A percentile compares a stretch with the other conserved stretches of the same genome.
phyloP scores from a whole-genome alignment of 2,113 vertebrate species.

The Antidorcas marsupialis region DNA sequence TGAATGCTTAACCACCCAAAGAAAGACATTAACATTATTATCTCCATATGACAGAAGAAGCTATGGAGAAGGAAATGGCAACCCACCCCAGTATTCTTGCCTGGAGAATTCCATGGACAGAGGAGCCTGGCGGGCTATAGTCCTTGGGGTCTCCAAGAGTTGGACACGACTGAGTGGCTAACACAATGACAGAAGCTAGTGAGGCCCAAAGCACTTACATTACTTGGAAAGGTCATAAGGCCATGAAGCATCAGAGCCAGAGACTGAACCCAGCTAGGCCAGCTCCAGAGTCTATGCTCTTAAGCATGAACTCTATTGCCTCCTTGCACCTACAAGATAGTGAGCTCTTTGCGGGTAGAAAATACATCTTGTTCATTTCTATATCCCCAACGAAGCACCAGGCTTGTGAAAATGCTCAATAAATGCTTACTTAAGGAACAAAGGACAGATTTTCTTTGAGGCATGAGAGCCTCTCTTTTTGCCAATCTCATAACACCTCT shows the following conservation, averaged over 20 bases:
- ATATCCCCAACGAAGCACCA: background rate
- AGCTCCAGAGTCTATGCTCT: background rate
- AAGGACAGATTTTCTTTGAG: slow-evolving; percentile 1
- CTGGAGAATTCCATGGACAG: background rate
- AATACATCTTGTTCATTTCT: background rate
- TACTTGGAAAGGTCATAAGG: background rate
- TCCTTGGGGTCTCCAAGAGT: background rate
- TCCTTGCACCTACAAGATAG: background rate
- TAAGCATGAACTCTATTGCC: background rate
- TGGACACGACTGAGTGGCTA: background rate
- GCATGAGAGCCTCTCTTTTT: background rate
- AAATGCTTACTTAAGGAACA: background rate
- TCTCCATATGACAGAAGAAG: too few relatives aligned
- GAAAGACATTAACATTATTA: too few relatives aligned
- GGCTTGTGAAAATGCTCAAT: background rate
- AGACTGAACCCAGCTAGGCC: background rate
- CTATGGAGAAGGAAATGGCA: background rate
- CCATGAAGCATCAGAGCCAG: background rate
- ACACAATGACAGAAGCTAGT: background rate
- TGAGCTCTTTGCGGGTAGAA: background rate
- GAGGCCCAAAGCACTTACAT: background rate
- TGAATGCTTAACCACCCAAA: too few relatives aligned
- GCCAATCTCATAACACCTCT: background rate
- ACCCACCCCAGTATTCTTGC: background rate
- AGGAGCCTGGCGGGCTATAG: background rate